Evolutionary conservation across 2,113 vertebrate genomes (phyloP).

Genomic region (rat (Rattus norvegicus)): DNA sequence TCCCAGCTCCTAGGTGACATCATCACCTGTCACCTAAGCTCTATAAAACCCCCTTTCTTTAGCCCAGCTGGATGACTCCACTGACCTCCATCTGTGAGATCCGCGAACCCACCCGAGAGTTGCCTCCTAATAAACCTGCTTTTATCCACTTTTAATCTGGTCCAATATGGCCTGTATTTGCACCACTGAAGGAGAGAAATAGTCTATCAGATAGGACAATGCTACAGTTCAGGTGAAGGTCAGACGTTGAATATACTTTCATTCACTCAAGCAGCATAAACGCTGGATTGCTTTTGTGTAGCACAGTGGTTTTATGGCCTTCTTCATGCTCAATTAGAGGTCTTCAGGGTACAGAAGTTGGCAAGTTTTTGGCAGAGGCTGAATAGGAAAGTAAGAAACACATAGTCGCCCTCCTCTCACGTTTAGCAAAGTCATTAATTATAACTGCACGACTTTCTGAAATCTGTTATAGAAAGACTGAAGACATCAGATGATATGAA

Average conservation of each 20-base stretch:
- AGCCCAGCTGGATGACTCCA: too few relatives aligned
- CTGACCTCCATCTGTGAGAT: too few relatives aligned
- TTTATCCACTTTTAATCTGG: too few relatives aligned
- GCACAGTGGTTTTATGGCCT: slow-evolving; percentile 4
- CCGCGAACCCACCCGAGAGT: too few relatives aligned
- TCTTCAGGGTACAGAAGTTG: slow-evolving; percentile 68
- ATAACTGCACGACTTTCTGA: slow-evolving; percentile 46
- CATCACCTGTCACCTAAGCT: too few relatives aligned
- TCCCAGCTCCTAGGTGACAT: too few relatives aligned
- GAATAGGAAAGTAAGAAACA: slow-evolving; percentile 45
- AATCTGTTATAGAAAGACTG: slow-evolving; percentile 33
- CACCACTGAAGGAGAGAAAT: too few relatives aligned
- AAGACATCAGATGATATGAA: slow-evolving; percentile 10
- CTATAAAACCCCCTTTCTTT: too few relatives aligned
- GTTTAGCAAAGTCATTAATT: slow-evolving; percentile 66
- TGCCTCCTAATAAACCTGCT: too few relatives aligned
- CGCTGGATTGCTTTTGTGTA: background rate
- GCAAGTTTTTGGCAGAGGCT: slow-evolving; percentile 39
- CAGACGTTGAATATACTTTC: background rate
- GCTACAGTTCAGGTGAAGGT: slow-evolving; percentile 32
- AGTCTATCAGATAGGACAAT: background rate
- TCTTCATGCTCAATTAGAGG: slow-evolving; percentile 67
- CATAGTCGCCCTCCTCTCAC: slow-evolving; percentile 18
- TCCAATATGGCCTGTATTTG: too few relatives aligned
- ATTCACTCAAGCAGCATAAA: slow-evolving; percentile 44